phyloP scores from a whole-genome alignment of 2,888 invertebrate genomes.

The Hypomecis punctinalis region DNA sequence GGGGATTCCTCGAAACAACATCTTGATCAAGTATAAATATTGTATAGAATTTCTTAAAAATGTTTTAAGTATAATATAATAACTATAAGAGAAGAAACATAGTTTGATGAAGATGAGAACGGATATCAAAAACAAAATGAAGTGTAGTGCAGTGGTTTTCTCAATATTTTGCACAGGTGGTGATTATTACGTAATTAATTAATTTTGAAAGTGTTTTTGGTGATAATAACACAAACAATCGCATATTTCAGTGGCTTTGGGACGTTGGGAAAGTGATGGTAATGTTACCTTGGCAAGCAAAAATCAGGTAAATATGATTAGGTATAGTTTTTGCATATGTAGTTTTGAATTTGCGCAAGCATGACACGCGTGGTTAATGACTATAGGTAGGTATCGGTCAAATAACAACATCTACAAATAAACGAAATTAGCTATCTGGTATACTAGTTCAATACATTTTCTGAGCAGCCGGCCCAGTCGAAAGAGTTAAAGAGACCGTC shows the following conservation, averaged over 20 bases:
- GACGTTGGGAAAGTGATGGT: not conserved
- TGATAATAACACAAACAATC: not conserved
- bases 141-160: constrained; percentile 23
- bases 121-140: constrained; percentile 20
- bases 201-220: not conserved
- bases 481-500: too few relatives aligned
- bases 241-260: constrained; percentile 3
- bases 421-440: too few relatives aligned
- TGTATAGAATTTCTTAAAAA: not conserved
- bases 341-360: too few relatives aligned
- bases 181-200: not conserved
- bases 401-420: too few relatives aligned
- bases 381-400: too few relatives aligned
- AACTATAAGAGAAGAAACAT: too few relatives aligned
- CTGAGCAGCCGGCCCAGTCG: too few relatives aligned
- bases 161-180: constrained; percentile 27
- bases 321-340: too few relatives aligned
- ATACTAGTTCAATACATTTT: too few relatives aligned
- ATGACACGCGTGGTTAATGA: too few relatives aligned
- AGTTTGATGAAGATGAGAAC: not conserved
- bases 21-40: constrained; percentile 3
- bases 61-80: not conserved
- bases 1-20: constrained; percentile 2
- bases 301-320: not conserved
- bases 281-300: not conserved